A percentile compares a stretch with the other conserved stretches of the same genome.
phyloP scores from a whole-genome alignment of 2,113 vertebrate genomes.

The Macrotus californicus region DNA sequence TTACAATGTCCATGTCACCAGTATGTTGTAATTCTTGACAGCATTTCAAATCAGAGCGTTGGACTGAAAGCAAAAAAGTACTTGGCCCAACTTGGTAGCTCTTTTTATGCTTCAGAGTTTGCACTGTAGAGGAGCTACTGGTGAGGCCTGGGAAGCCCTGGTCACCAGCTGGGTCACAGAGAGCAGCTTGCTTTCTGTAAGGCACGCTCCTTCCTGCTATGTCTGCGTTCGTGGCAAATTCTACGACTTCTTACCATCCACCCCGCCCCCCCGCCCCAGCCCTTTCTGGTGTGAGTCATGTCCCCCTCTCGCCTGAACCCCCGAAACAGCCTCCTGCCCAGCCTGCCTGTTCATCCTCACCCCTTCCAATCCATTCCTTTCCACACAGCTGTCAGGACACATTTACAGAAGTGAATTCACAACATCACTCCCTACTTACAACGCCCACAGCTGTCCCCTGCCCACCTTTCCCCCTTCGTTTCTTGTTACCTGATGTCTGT shows the following conservation, averaged over 20 bases:
- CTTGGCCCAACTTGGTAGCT: not conserved
- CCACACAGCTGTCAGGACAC: not conserved
- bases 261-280: fast-evolving
- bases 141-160: not conserved
- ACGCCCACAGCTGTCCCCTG: fast-evolving
- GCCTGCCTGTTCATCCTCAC: not conserved
- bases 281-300: not conserved
- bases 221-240: not conserved
- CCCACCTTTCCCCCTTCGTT: not conserved
- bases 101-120: not conserved
- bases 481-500: not conserved
- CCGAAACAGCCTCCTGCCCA: not conserved
- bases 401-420: not conserved
- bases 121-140: not conserved
- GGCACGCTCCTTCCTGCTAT: not conserved
- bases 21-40: not conserved
- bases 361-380: fast-evolving
- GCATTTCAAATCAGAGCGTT: not conserved
- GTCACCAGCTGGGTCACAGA: not conserved
- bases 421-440: not conserved
- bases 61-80: not conserved
- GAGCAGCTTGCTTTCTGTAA: not conserved
- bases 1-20: not conserved
- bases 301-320: not conserved
- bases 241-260: not conserved